Percentiles rank a stretch among this genome's conserved stretches.
Evolutionary conservation across 2,113 vertebrate species (phyloP).

Genomic region (Indicator indicator): DNA sequence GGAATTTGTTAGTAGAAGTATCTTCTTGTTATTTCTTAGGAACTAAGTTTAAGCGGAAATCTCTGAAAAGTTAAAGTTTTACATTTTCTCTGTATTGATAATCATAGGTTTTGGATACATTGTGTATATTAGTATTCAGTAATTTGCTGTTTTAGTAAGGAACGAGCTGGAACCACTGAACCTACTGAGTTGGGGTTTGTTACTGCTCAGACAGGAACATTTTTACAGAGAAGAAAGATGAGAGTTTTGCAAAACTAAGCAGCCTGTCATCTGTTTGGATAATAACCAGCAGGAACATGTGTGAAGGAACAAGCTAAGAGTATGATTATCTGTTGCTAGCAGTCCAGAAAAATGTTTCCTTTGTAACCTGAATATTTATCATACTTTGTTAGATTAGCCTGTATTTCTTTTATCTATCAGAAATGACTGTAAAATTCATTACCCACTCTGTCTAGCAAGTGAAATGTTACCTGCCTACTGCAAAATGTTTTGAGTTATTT

Average conservation of each 20-base stretch:
- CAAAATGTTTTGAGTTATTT: constrained; percentile 1
- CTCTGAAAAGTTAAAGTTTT: neutral
- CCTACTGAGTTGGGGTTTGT: neutral
- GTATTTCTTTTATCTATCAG: neutral
- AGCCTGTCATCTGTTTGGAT: neutral
- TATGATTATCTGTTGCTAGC: neutral
- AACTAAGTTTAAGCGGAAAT: neutral
- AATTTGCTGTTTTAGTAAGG: neutral
- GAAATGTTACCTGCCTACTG: neutral
- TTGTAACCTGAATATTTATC: constrained; percentile 4
- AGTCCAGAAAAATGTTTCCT: neutral
- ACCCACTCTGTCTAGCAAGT: neutral
- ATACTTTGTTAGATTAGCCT: neutral
- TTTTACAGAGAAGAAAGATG: neutral
- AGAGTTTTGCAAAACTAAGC: constrained; percentile 9
- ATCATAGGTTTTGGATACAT: neutral
- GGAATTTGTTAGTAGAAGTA: neutral
- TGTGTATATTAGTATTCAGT: neutral
- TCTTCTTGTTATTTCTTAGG: neutral
- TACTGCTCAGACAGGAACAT: neutral
- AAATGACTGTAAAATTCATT: neutral
- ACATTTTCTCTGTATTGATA: neutral
- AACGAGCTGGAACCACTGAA: neutral
- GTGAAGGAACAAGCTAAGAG: neutral
- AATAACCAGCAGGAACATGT: neutral